Evolutionary conservation across 2,797 vertebrate species (phyloP).

Genomic region (Otus scops): DNA sequence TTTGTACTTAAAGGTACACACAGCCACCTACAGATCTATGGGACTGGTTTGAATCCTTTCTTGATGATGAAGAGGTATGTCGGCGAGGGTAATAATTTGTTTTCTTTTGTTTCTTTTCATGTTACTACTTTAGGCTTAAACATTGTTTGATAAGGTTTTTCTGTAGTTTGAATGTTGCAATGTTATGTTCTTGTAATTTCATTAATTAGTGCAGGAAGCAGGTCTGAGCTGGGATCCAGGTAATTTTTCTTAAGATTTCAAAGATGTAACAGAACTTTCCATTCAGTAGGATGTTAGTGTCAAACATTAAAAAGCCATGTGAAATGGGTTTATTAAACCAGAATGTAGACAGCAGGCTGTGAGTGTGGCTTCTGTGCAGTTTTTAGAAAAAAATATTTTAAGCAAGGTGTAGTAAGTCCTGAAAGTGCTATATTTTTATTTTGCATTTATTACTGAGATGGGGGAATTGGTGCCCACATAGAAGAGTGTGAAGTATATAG

Average conservation of each 20-base stretch:
- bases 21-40: constrained; percentile 96
- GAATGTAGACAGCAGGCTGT: neutral
- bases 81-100: constrained; percentile 91
- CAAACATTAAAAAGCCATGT: neutral
- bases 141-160: neutral
- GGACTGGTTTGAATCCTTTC: constrained; percentile 98
- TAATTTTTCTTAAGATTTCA: neutral
- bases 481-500: neutral
- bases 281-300: neutral
- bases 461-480: neutral
- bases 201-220: neutral
- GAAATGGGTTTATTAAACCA: neutral
- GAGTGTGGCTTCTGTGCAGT: neutral
- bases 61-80: constrained; percentile 99
- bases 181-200: neutral
- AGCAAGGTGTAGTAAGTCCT: neutral
- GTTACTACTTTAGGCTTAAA: neutral
- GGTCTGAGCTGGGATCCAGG: neutral
- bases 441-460: neutral
- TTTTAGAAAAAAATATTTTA: neutral
- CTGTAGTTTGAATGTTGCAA: neutral
- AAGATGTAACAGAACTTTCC: neutral
- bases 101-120: constrained; percentile 75
- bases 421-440: neutral
- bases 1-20: constrained; percentile 87